phyloP scores from a whole-genome alignment of 2,888 invertebrate species.

The Fragum fragum region DNA sequence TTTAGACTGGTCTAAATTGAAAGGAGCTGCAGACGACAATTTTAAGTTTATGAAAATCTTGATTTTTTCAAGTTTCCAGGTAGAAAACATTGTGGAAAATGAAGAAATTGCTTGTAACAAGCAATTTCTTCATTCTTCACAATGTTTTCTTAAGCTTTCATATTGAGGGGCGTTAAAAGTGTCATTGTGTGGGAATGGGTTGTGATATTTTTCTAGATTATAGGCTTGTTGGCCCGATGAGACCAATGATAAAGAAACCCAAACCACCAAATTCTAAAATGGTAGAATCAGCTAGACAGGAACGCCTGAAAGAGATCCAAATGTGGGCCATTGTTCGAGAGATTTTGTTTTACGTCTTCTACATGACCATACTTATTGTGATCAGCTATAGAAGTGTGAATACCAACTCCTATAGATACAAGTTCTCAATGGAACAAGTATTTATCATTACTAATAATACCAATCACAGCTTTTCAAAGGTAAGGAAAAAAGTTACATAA shows the following conservation, averaged over 20 bases:
- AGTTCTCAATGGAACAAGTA: slow-evolving; percentile 84
- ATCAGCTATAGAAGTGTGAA: slow-evolving; percentile 87
- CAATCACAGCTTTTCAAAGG: slow-evolving; percentile 70
- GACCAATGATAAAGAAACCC: slow-evolving; percentile 82
- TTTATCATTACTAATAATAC: slow-evolving; percentile 78
- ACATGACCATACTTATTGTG: slow-evolving; percentile 87
- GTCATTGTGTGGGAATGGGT: no score
- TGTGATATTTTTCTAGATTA: slow-evolving; percentile 64
- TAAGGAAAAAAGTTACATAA: no score
- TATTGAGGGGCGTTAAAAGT: no score
- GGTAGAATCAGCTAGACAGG: slow-evolving; percentile 84
- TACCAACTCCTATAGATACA: slow-evolving; percentile 86
- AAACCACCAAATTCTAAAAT: slow-evolving; percentile 85
- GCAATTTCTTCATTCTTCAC: no score
- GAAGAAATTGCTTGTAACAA: no score
- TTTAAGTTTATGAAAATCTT: no score
- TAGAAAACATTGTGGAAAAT: no score
- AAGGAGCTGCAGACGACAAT: no score
- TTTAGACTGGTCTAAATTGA: no score
- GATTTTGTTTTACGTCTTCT: slow-evolving; percentile 87
- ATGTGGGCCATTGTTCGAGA: slow-evolving; percentile 87
- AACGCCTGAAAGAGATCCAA: slow-evolving; percentile 87
- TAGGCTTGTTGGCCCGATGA: slow-evolving; percentile 75
- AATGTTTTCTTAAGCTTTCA: no score
- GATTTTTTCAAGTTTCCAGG: no score